Evolutionary conservation across 2,797 vertebrate genomes (phyloP).

Genomic region (Hippocampus kuda): DNA sequence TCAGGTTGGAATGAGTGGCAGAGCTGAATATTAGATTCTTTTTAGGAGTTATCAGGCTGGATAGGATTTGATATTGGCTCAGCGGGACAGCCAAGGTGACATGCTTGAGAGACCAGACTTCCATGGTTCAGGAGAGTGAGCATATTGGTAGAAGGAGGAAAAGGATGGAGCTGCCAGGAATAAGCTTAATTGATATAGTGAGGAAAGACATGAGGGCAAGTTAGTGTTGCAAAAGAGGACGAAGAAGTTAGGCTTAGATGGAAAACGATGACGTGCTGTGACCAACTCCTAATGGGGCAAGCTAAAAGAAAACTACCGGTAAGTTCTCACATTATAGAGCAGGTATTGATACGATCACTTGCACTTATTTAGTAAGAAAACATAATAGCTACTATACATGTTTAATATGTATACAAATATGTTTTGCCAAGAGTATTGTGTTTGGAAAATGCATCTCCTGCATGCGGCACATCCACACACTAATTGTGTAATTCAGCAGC

Average conservation of each 20-base stretch:
- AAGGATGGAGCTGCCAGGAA: not conserved
- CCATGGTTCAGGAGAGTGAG: not conserved
- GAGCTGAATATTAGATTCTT: not conserved
- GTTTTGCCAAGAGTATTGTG: not conserved
- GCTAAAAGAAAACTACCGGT: not conserved
- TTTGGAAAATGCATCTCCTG: not conserved
- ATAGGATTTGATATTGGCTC: not conserved
- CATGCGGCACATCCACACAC: not conserved
- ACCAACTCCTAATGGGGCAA: not conserved
- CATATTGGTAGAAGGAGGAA: not conserved
- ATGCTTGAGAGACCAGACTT: not conserved
- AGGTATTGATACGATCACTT: not conserved
- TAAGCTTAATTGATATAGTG: not conserved
- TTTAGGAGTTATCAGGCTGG: not conserved
- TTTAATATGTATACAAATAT: not conserved
- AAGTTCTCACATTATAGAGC: not conserved
- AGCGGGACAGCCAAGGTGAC: not conserved
- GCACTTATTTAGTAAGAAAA: not conserved
- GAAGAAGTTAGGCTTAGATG: not conserved
- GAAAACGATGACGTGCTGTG: not conserved
- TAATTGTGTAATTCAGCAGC: too few species aligned
- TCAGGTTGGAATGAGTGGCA: not conserved
- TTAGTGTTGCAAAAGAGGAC: not conserved
- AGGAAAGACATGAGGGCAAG: not conserved
- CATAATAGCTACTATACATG: not conserved